These are phyloP conservation scores for Ia io DNA, from an alignment of 2,113 vertebrate genomes.

Conservation along the genomic window DNA sequence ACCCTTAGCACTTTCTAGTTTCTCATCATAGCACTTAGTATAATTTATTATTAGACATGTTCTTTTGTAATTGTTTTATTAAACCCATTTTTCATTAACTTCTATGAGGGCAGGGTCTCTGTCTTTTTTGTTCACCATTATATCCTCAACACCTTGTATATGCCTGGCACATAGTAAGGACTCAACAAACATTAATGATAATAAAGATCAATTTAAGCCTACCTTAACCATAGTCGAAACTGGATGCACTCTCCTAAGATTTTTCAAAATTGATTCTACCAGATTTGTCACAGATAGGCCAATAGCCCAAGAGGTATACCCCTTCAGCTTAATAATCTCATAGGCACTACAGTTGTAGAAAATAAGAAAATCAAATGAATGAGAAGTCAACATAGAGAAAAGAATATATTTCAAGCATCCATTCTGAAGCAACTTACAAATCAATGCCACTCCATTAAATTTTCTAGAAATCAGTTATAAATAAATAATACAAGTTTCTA, in stretches of 20 bases:
- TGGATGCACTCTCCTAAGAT: conserved; percentile 93
- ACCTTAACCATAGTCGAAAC: conserved; percentile 96
- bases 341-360: conserved; percentile 87
- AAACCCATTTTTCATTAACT: background rate
- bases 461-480: conserved; percentile 13
- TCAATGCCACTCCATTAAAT: background rate
- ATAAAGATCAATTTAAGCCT: conserved; percentile 2
- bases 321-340: conserved; percentile 97
- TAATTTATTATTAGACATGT: background rate
- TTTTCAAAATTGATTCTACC: conserved; percentile 91
- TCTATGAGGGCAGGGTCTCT: background rate
- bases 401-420: background rate
- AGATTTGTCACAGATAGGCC: conserved; percentile 95
- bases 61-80: conserved; percentile 3
- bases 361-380: conserved; percentile 19
- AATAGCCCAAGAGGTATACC: conserved; percentile 98
- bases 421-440: background rate
- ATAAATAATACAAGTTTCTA: background rate
- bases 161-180: background rate
- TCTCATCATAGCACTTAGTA: background rate
- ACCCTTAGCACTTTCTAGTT: background rate
- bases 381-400: background rate
- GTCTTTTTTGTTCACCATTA: background rate
- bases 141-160: conserved; percentile 1
- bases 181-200: background rate